Percentiles rank a stretch among this genome's conserved stretches.
Conservation (phyloP, 53 echinoderm and acorn worm species). For the Echinometra lucunter region DNA sequence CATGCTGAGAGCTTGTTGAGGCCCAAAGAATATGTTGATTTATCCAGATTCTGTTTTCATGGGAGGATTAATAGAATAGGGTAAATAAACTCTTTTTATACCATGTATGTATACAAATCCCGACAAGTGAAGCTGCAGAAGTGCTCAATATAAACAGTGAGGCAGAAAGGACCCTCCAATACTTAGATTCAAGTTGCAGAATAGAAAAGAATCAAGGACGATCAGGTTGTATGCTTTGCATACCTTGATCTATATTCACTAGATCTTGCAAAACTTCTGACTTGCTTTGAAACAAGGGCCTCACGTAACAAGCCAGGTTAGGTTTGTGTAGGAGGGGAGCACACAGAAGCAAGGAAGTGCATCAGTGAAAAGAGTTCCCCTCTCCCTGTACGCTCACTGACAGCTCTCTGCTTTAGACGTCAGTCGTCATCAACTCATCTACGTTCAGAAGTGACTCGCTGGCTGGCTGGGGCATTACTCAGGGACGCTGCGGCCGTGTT, state of each 20-base stretch:
- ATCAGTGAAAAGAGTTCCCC: constrained; percentile 6
- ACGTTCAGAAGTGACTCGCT: neutral
- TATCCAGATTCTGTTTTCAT: neutral
- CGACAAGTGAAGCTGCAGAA: neutral
- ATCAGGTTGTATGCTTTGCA: neutral
- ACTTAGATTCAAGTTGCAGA: neutral
- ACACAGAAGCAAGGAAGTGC: neutral
- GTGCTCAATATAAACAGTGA: neutral
- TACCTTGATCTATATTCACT: neutral
- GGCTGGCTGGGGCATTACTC: constrained; percentile 42
- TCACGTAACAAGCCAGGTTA: neutral
- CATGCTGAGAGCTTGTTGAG: neutral
- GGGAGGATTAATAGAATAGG: neutral
- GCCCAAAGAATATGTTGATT: neutral
- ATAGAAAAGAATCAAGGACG: neutral
- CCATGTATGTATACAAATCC: neutral
- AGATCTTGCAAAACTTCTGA: neutral
- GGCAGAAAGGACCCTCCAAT: neutral
- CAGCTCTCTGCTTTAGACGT: constrained; percentile 7
- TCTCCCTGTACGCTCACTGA: neutral
- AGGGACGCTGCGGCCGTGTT: neutral
- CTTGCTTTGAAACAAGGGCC: neutral
- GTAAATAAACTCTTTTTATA: neutral
- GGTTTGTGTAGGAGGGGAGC: neutral
- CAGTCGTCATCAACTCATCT: constrained; percentile 14